Percentiles rank a stretch among this genome's conserved stretches.
These are phyloP conservation scores for Toxotes chatareus DNA, from an alignment of 2,113 vertebrate genomes.

Conservation along the genomic window DNA sequence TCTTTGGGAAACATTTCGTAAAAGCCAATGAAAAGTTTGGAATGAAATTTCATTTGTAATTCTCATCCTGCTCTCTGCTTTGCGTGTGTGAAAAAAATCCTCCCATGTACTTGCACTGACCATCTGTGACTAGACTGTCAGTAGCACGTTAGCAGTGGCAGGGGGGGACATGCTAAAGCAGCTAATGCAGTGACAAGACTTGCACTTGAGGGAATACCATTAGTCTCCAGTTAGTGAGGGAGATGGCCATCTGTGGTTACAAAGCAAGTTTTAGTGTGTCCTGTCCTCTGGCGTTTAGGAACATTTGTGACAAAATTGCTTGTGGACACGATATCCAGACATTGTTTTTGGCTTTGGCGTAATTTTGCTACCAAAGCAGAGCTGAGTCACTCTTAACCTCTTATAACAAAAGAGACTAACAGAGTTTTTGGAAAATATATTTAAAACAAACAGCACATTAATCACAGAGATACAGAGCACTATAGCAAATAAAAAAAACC, in stretches of 20 bases:
- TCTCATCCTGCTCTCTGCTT: background rate
- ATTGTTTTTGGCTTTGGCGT: background rate
- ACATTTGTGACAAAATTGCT: constrained; percentile 21
- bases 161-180: constrained; percentile 14
- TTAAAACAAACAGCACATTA: background rate
- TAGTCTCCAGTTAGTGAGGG: constrained; percentile 23
- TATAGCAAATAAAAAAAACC: constrained; percentile 1
- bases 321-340: background rate
- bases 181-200: constrained; percentile 23
- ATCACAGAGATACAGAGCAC: constrained; percentile 3
- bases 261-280: constrained; percentile 3
- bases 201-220: constrained; percentile 40
- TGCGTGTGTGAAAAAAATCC: constrained; percentile 3
- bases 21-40: background rate
- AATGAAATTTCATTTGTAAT: background rate
- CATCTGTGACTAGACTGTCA: constrained; percentile 53
- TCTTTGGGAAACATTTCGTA: no score
- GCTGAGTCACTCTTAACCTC: background rate
- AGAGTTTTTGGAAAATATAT: background rate
- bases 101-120: constrained; percentile 36
- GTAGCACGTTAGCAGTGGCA: background rate
- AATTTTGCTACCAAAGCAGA: background rate
- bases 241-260: constrained; percentile 52
- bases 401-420: background rate
- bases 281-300: constrained; percentile 16